Conservation (phyloP, 2,113 vertebrate genomes). For the Sisor rabdophorus region DNA sequence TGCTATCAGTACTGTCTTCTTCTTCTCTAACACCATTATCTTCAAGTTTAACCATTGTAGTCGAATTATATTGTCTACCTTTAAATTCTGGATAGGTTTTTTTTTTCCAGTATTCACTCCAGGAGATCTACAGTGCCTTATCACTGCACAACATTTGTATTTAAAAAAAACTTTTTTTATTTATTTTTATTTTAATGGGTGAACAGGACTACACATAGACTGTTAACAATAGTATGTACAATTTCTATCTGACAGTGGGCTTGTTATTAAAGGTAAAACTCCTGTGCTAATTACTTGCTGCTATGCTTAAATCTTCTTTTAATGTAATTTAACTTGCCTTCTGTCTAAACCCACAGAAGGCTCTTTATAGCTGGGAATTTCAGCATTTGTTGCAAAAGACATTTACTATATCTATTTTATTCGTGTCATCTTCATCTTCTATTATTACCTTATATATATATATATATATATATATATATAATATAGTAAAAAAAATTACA, state of each 20-base stretch:
- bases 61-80: neutral
- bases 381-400: neutral
- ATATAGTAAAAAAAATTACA: no score
- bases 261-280: conserved; percentile 34
- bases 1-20: neutral
- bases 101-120: neutral
- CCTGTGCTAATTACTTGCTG: conserved; percentile 23
- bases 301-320: conserved; percentile 11
- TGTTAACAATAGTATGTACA: conserved; percentile 32
- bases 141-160: conserved; percentile 10
- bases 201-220: conserved; percentile 17
- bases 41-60: neutral
- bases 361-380: no score
- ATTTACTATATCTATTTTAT: no score
- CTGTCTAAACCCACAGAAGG: conserved; percentile 15
- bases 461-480: no score
- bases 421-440: no score
- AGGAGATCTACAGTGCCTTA: neutral
- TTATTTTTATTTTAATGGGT: conserved; percentile 20
- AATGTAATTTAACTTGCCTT: conserved; percentile 8
- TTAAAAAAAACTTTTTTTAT: no score
- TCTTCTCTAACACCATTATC: neutral
- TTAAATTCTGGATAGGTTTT: neutral
- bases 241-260: conserved; percentile 41
- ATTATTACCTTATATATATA: no score